Percentiles rank a stretch among this genome's conserved stretches.
Conservation (phyloP, 1,140 invertebrate genomes). For the Monomorium pharaonis region DNA sequence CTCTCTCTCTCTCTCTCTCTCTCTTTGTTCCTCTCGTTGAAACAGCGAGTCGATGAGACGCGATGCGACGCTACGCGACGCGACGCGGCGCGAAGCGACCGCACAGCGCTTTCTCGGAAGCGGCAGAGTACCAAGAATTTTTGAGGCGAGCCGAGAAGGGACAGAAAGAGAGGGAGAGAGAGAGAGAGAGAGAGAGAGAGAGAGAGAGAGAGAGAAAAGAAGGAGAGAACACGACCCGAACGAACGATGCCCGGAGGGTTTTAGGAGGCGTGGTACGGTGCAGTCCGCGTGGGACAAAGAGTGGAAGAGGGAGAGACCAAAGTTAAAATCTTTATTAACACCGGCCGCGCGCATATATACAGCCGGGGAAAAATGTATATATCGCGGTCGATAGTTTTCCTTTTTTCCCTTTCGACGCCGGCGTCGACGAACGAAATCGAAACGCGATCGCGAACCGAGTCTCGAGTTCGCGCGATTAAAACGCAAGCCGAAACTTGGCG, state of each 20-base stretch:
- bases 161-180: too few species aligned
- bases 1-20: not conserved
- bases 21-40: not conserved
- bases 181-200: too few species aligned
- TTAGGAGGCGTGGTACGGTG: conserved; percentile 50
- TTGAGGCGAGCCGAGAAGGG: conserved; percentile 45
- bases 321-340: conserved; percentile 58
- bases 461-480: not conserved
- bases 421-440: not conserved
- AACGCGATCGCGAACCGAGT: not conserved
- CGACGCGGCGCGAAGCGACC: conserved; percentile 38
- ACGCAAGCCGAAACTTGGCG: not conserved
- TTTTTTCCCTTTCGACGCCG: not conserved
- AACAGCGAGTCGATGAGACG: conserved; percentile 6
- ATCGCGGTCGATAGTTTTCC: not conserved
- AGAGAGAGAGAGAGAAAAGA: too few species aligned
- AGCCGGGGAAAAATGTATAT: not conserved
- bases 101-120: conserved; percentile 54
- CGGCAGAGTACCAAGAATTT: conserved; percentile 54
- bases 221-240: conserved; percentile 18
- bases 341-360: not conserved
- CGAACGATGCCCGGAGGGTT: conserved; percentile 51
- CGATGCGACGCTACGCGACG: not conserved
- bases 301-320: conserved; percentile 14
- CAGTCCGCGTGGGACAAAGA: conserved; percentile 53